Evolutionary conservation across 1,140 invertebrate species (phyloP), one percentile per base, ranked within the genome.

Genomic region (Drosophila malerkotliana): DNA sequence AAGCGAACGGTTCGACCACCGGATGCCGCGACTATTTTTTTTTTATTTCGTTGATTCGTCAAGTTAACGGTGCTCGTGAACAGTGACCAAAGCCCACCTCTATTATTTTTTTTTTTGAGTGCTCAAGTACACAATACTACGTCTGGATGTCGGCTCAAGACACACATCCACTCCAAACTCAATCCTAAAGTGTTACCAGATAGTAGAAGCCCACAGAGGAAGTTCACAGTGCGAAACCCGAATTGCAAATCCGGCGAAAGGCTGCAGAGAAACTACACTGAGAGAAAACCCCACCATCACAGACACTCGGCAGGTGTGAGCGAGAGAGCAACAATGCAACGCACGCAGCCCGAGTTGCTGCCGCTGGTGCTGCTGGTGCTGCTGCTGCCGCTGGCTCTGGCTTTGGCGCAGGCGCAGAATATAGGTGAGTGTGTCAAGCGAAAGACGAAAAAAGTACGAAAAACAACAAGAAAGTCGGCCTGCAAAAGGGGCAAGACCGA

Each of bases 371-470:
- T 45, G 57, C 47, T 52, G 72, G 47, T 41, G 53, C 67, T 48
- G 62, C 56, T 44, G 60, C 47, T 78, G 79, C 56, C 63, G 58
- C 18, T 79, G 61, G 47, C 54, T 56, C n/a, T 72, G 54, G 26
- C 54, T 15, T 12, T 34, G 54, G 24, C 66, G 34, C 55, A 54
- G 30, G 82, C 82, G 82, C 82, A 85, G 82, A 85, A 85, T 85
- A 85, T 85, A 85, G 82, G 82, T 87, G 82, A 85, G 82, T 85
- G 82, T 85, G 82, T 85, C 82, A 85, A 81, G 82, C 78, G 64
- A 87, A 82, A 81, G 74, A 87, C 75, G 73, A 47, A 68, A 68
- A 44, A 63, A 63, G 41, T 18, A 44, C 41, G 41, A 44, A 44
- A 76, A 66, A 32, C 56, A 45, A 41, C 56, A 45, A 66, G 73